These are phyloP conservation scores for Ditula angustiorana DNA, from an alignment of 2,888 invertebrate species.

Conservation along the genomic window DNA sequence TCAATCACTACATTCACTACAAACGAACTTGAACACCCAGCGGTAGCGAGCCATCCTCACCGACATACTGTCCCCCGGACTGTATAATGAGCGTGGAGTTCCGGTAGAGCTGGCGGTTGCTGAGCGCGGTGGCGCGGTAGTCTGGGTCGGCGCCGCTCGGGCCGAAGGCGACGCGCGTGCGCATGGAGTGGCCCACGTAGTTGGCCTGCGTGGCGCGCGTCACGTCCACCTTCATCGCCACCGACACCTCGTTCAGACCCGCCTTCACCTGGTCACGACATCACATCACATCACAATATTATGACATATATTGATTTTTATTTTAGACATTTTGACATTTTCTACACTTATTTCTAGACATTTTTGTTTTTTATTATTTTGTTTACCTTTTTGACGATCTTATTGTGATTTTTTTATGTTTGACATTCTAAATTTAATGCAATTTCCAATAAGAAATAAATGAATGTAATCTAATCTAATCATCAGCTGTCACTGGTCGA, in stretches of 20 bases:
- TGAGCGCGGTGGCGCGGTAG: conserved; percentile 90
- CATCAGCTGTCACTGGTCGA: too few species aligned
- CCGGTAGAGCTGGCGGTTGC: conserved; percentile 88
- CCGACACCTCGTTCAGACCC: conserved; percentile 89
- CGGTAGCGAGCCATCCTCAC: conserved; percentile 63
- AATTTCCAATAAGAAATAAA: too few species aligned
- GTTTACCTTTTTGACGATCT: too few species aligned
- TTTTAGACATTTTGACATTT: too few species aligned
- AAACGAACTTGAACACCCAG: background rate
- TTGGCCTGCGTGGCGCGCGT: conserved; percentile 90
- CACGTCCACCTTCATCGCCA: conserved; percentile 89
- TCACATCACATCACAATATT: too few species aligned
- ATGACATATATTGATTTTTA: too few species aligned
- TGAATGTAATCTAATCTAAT: too few species aligned
- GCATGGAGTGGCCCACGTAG: conserved; percentile 91
- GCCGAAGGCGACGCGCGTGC: conserved; percentile 95
- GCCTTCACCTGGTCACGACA: conserved; percentile 76
- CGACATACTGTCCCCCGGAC: conserved; percentile 97
- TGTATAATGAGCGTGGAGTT: conserved; percentile 95
- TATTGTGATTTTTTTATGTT: too few species aligned
- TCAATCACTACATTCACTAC: too few species aligned
- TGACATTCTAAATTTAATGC: too few species aligned
- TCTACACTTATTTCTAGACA: too few species aligned
- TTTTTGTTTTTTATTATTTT: too few species aligned
- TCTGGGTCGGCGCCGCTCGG: conserved; percentile 95